Conservation (phyloP, 2,797 vertebrate species). For the Furcifer pardalis region DNA sequence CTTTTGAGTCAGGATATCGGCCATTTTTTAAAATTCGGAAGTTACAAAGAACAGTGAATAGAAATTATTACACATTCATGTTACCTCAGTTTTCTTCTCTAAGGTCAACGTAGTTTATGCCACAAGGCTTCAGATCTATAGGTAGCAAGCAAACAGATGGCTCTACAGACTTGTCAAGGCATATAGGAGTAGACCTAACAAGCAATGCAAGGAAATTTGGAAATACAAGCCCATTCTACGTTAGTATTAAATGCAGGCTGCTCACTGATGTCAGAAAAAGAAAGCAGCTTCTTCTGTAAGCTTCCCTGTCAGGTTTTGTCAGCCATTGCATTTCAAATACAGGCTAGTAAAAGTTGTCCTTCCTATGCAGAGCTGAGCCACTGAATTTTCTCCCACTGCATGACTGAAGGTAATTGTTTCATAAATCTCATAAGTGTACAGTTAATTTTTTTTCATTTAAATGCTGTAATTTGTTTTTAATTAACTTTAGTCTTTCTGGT, state of each 20-base stretch:
- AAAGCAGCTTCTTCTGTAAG: background rate
- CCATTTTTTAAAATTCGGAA: background rate
- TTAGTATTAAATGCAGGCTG: background rate
- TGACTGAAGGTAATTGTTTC: background rate
- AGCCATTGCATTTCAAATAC: conserved; percentile 5
- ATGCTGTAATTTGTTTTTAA: conserved; percentile 29
- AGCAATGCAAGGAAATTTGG: background rate
- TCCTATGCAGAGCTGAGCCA: conserved; percentile 14
- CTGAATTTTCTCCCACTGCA: background rate
- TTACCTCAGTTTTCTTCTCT: background rate
- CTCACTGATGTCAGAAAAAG: background rate
- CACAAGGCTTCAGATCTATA: background rate
- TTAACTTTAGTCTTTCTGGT: conserved; percentile 23
- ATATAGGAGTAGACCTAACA: background rate
- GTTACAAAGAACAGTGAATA: background rate
- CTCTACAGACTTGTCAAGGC: background rate
- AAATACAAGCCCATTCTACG: background rate
- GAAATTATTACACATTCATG: background rate
- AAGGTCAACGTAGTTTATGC: too few relatives aligned
- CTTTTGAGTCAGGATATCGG: background rate
- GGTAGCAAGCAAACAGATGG: background rate
- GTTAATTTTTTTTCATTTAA: conserved; percentile 36
- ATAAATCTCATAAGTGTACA: conserved; percentile 7
- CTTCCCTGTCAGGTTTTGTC: background rate
- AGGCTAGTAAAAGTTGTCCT: background rate